phyloP scores from a whole-genome alignment of 2,113 vertebrate species.

The Campylomormyrus tamandua region DNA sequence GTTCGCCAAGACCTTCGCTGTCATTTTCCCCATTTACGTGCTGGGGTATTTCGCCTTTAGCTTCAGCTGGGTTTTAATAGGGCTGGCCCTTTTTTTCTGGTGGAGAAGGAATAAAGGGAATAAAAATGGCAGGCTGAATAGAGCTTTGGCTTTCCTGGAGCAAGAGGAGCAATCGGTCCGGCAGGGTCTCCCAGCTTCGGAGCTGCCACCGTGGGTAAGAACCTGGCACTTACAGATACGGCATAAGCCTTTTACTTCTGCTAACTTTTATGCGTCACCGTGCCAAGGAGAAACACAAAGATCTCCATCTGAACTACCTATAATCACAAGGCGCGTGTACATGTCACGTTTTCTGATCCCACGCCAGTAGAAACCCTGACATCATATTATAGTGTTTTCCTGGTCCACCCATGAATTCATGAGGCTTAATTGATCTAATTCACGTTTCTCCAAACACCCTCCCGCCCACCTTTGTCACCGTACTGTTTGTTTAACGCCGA shows the following conservation, averaged over 20 bases:
- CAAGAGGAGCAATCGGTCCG: constrained; percentile 68
- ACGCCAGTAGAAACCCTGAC: not conserved
- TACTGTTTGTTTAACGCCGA: not conserved
- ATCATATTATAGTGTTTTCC: not conserved
- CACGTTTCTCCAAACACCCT: not conserved
- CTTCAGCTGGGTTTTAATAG: constrained; percentile 90
- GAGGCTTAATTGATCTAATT: not conserved
- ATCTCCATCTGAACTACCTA: not conserved
- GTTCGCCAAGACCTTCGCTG: constrained; percentile 78
- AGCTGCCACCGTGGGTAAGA: constrained; percentile 90
- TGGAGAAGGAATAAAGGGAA: constrained; percentile 64
- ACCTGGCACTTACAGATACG: not conserved
- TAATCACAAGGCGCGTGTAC: not conserved
- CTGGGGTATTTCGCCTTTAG: constrained; percentile 88
- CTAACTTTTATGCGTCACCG: not conserved
- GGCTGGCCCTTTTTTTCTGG: constrained; percentile 72
- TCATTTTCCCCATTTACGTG: constrained; percentile 82
- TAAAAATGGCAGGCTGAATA: constrained; percentile 62
- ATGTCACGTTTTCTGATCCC: not conserved
- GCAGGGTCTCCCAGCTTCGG: constrained; percentile 62
- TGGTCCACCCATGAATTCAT: not conserved
- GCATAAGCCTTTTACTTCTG: not conserved
- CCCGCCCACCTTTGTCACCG: not conserved
- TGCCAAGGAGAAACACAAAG: not conserved
- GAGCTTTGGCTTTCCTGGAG: constrained; percentile 77